Evolutionary conservation across 53 echinoderm and acorn worm genomes (phyloP), one percentile per base, ranked within the genome.

Genomic region (Holothuria leucospilota): DNA sequence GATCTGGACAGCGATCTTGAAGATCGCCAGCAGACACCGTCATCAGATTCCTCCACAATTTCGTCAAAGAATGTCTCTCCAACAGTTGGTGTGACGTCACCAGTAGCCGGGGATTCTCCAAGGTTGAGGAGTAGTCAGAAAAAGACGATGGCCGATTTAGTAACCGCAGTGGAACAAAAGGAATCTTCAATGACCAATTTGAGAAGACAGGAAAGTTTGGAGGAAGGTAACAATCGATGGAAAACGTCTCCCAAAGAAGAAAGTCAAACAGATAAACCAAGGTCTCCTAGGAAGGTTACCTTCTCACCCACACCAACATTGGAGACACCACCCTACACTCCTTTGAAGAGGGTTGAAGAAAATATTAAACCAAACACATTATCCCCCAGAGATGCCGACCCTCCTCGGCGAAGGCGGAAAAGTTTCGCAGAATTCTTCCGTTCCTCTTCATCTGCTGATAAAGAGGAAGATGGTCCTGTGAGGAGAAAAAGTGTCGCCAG

Each of bases 391-490:
- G 79, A 77, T 34, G 64, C 85, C 61, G 66, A 84, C 8, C 82
- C 85, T 20, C 85, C 89, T 13, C 87, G 87, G 62, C 75, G 85
- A 4, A 60, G 95, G 4, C 79, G 95, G 58, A 95, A 92, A 39
- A 95, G 95, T 64, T 84, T 92, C 52, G 92, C 92, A 20, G 88
- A 90, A 63, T 90, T 95, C 8, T 90, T 95, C 13, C 88, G 95
- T 29, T 81, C 81, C 9, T 80, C 85, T 25, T 30, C 69, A 15
- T 59, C 84, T 39, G 64, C 78, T 11, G 81, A 88, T 4, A 51
- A 63, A 40, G 70, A 60, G 24, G 86, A 82, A 51, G 81, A 82
- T 0, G 71, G 84, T 68, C 81, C 88, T 28, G 70, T 87, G 49
- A 87, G 95, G 20, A 88, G 95, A 30, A 85, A 81, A 61, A 95